phyloP scores from a whole-genome alignment of 1,140 invertebrate species.

The Rhagoletis pomonella region DNA sequence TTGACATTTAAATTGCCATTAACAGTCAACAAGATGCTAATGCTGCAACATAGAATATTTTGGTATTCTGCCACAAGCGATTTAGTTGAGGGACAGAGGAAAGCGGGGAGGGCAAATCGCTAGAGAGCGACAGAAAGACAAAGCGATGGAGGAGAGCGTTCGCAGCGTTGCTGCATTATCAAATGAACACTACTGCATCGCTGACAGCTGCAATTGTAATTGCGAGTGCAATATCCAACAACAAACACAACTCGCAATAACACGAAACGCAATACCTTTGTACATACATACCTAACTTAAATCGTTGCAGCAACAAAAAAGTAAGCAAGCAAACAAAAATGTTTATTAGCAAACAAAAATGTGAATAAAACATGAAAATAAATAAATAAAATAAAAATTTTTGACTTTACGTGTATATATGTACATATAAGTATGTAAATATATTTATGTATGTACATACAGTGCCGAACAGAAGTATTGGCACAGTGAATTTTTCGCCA shows the following conservation, averaged over 20 bases:
- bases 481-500: too few relatives aligned
- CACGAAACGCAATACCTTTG: background rate
- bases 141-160: background rate
- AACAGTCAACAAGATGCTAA: background rate
- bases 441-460: too few relatives aligned
- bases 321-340: background rate
- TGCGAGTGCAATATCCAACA: background rate
- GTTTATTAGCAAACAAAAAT: background rate
- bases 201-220: slow-evolving; percentile 17
- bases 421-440: too few relatives aligned
- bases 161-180: background rate
- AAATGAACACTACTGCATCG: background rate
- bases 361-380: background rate
- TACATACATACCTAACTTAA: background rate
- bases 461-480: too few relatives aligned
- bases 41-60: slow-evolving; percentile 3
- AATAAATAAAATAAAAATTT: background rate
- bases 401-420: too few relatives aligned
- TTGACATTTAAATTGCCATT: slow-evolving; percentile 14
- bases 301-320: background rate
- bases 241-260: background rate
- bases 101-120: background rate
- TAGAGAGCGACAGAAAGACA: background rate
- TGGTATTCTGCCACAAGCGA: background rate
- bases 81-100: background rate